A percentile compares a stretch with the other conserved stretches of the same genome.
phyloP scores from a whole-genome alignment of 2,888 invertebrate species.

The Cremastinae sp. region DNA sequence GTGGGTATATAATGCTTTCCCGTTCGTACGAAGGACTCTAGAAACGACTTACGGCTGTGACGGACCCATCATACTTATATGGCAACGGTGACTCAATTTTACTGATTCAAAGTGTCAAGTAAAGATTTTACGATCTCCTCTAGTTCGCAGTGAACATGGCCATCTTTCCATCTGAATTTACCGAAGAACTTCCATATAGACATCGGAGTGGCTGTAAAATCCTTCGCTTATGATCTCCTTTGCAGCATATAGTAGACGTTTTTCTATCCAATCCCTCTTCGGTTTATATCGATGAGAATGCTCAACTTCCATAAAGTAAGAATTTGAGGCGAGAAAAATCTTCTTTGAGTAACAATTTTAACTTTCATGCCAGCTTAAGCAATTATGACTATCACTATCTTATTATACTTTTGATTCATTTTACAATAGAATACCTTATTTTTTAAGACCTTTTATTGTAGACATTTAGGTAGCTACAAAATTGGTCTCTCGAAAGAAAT shows the following conservation, averaged over 20 bases:
- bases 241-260: slow-evolving; percentile 24
- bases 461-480: too few relatives aligned
- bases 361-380: too few relatives aligned
- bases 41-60: slow-evolving; percentile 16
- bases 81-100: slow-evolving; percentile 25
- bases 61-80: slow-evolving; percentile 30
- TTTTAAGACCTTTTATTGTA: too few relatives aligned
- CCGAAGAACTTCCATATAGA: slow-evolving; percentile 9
- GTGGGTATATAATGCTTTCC: slow-evolving; percentile 18
- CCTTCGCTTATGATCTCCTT: slow-evolving; percentile 19
- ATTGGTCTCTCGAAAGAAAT: slow-evolving; percentile 45
- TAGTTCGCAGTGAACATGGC: neutral
- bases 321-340: too few relatives aligned
- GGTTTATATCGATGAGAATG: neutral
- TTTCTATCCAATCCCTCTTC: slow-evolving; percentile 8
- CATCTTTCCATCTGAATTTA: slow-evolving; percentile 20
- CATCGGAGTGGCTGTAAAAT: slow-evolving; percentile 22
- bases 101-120: slow-evolving; percentile 50
- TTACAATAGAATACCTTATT: too few relatives aligned
- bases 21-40: slow-evolving; percentile 24
- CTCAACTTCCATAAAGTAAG: too few relatives aligned
- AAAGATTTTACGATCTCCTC: slow-evolving; percentile 34
- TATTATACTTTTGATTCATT: too few relatives aligned
- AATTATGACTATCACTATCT: too few relatives aligned
- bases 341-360: too few relatives aligned